phyloP scores from a whole-genome alignment of 2,113 vertebrate species.

The Campylomormyrus numenius region DNA sequence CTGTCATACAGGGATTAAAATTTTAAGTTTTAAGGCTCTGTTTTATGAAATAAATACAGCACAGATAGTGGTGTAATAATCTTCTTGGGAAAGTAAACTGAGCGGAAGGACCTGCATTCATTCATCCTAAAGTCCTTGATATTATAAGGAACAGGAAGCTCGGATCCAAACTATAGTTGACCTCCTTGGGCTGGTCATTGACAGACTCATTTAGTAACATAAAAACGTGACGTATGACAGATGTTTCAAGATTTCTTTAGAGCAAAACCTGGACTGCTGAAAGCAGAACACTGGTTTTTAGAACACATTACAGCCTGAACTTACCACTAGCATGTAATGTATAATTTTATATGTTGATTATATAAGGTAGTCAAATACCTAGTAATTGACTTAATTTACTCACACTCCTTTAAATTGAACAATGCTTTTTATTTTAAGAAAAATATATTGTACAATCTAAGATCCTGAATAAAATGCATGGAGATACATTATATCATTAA shows the following conservation, averaged over 20 bases:
- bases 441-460: background rate
- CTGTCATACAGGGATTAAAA: background rate
- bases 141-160: background rate
- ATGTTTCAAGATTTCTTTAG: background rate
- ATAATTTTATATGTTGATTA: background rate
- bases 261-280: background rate
- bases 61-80: constrained; percentile 58
- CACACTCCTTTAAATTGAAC: background rate
- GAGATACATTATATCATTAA: background rate
- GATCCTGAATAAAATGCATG: background rate
- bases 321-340: background rate
- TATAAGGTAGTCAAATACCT: background rate
- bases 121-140: constrained; percentile 50
- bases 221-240: background rate
- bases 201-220: background rate
- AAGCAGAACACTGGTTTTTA: background rate
- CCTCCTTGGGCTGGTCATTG: background rate
- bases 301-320: background rate
- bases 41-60: constrained; percentile 56
- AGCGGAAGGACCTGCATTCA: constrained; percentile 57
- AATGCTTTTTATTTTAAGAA: background rate
- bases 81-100: constrained; percentile 61
- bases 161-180: background rate
- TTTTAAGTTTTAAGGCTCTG: constrained; percentile 20
- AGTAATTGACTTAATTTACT: background rate